These are phyloP conservation scores for Pemphredon lugubris DNA, from an alignment of 2,888 invertebrate species.

Conservation along the genomic window DNA sequence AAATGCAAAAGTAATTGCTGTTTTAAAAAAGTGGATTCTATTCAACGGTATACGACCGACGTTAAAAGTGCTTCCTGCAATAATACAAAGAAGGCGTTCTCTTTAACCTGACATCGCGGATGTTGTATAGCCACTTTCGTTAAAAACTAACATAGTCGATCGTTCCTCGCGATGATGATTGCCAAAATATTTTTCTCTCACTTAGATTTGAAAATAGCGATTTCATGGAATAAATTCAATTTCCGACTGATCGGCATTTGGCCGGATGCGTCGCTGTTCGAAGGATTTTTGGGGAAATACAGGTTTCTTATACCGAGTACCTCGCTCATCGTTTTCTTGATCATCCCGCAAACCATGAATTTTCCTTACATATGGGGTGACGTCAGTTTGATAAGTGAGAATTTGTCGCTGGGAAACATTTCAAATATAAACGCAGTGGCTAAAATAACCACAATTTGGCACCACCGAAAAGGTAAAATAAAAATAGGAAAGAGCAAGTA, in stretches of 20 bases:
- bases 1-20: too few relatives aligned
- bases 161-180: too few relatives aligned
- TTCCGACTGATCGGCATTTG: constrained; percentile 62
- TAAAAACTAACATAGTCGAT: too few relatives aligned
- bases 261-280: constrained; percentile 48
- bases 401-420: constrained; percentile 61
- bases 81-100: too few relatives aligned
- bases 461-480: constrained; percentile 56
- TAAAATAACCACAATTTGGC: constrained; percentile 60
- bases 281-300: constrained; percentile 2
- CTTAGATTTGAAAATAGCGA: constrained; percentile 43
- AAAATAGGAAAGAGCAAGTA: too few relatives aligned
- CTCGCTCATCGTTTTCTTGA: constrained; percentile 16
- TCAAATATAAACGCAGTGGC: constrained; percentile 58
- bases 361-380: constrained; percentile 57
- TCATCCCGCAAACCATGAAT: constrained; percentile 60
- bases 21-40: too few relatives aligned
- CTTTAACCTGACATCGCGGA: too few relatives aligned
- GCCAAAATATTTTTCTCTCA: constrained; percentile 20
- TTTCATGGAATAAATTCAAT: constrained; percentile 59
- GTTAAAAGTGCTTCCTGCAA: too few relatives aligned
- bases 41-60: too few relatives aligned
- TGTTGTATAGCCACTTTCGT: too few relatives aligned
- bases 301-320: background rate
- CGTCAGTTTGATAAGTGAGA: constrained; percentile 59